Base-by-base conservation (phyloP, 2,113 vertebrate genomes). In the Morone chrysops region DNA sequence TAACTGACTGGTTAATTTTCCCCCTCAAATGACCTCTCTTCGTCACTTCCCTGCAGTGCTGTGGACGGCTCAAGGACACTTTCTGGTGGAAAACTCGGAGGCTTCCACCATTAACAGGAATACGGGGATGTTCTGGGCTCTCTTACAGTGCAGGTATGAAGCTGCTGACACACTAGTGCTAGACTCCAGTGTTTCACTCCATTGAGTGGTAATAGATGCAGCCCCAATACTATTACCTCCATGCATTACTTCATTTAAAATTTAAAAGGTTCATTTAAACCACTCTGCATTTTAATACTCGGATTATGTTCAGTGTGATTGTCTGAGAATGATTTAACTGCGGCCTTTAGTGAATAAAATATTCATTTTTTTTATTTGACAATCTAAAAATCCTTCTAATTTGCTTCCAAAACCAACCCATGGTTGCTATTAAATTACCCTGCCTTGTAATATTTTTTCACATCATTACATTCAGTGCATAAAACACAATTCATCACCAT, bases 101-200 rank as follows among this genome's bases (percentile, higher is more conserved):
- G 97, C 96, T 63, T 95, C 96, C 78, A 99, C 97, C 17, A 99
- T 99, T 90, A 98, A 97, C 91, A 97, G 96, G 89, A 99, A 99
- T 93, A 99, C 98, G 25, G 97, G 97, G 18, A 90, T 99, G 83
- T 99, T 99, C 91, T 99, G 98, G 98, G 98, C 97, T n/a, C 96
- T 99, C 6, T 77, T 99, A 22, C 98, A 99, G 84, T 99, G 94
- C 92, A 99, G 98, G 98, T 99, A 94, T 45, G 70, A 36, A 59
- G 43, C 18, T 17, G 5, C 36, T 50, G 22, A 69, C 50, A 20
- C 31, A 54, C n/a, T 11, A 10, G 40, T 31, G 41, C 40, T 7
- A 53, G 4, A 38, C 1, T 25, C 4, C 2, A 9, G 1, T 60
- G 18, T 40, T n/a, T 54, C 48, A 77, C 18, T 51, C 16, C 9